phyloP scores from a whole-genome alignment of 1,140 invertebrate genomes.

The Apis florea region DNA sequence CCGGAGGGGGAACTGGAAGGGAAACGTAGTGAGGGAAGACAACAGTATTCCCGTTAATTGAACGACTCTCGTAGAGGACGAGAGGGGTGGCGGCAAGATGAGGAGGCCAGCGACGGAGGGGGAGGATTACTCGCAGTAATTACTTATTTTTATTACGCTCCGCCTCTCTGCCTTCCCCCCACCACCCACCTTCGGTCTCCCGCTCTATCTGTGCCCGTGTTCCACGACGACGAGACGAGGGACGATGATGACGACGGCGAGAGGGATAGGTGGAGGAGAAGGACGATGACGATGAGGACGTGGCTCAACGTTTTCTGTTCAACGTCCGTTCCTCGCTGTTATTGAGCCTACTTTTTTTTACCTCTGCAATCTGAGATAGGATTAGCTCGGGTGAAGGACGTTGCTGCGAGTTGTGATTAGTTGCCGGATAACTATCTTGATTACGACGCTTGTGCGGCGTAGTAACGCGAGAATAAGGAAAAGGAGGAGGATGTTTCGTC shows the following conservation, averaged over 20 bases:
- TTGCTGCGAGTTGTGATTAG: background rate
- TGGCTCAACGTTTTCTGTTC: background rate
- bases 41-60: conserved; percentile 80
- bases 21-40: conserved; percentile 71
- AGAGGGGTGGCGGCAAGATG: conserved; percentile 42
- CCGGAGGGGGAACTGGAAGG: conserved; percentile 45
- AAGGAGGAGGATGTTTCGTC: no score
- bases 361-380: background rate
- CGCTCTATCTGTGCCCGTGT: conserved; percentile 20
- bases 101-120: conserved; percentile 57
- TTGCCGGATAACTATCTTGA: background rate
- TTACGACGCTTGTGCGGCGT: background rate
- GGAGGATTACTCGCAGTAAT: conserved; percentile 78
- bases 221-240: conserved; percentile 48
- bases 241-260: conserved; percentile 31
- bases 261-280: conserved; percentile 20
- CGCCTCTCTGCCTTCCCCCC: conserved; percentile 62
- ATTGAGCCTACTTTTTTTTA: conserved; percentile 4
- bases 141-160: conserved; percentile 80
- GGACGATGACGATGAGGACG: background rate
- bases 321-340: conserved; percentile 18
- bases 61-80: conserved; percentile 74
- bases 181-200: conserved; percentile 14
- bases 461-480: background rate
- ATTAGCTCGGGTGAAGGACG: background rate